These are phyloP conservation scores for Cyclina sinensis DNA, from an alignment of 1,140 invertebrate species.

Conservation along the genomic window DNA sequence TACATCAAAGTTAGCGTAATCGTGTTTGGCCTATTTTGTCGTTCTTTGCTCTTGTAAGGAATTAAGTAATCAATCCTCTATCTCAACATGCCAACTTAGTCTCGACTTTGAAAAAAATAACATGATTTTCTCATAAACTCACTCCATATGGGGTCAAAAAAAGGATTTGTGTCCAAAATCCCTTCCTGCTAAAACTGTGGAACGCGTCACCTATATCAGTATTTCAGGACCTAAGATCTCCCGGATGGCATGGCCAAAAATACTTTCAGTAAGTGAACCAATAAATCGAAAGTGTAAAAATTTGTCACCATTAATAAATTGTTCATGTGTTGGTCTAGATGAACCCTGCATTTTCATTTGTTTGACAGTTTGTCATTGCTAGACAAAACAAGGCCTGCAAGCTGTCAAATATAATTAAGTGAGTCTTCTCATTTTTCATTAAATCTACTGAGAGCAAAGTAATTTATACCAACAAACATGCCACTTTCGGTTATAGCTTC, in stretches of 20 bases:
- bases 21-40: constrained; percentile 64
- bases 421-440: too few relatives aligned
- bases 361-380: not conserved
- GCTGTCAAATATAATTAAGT: too few relatives aligned
- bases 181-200: constrained; percentile 2
- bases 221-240: not conserved
- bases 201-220: not conserved
- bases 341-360: not conserved
- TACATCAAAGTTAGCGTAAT: constrained; percentile 61
- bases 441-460: too few relatives aligned
- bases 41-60: constrained; percentile 52
- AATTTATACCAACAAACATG: too few relatives aligned
- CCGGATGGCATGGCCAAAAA: not conserved
- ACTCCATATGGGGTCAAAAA: constrained; percentile 36
- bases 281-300: not conserved
- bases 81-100: constrained; percentile 53
- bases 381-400: too few relatives aligned
- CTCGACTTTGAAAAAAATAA: constrained; percentile 52
- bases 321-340: not conserved
- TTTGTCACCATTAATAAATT: not conserved
- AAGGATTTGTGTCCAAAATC: constrained; percentile 24
- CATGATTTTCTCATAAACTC: constrained; percentile 49
- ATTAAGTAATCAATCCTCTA: constrained; percentile 62
- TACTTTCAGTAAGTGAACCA: not conserved
- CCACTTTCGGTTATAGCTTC: too few relatives aligned